Conservation (phyloP, 2,113 vertebrate species). For the Chloropsis hardwickii region DNA sequence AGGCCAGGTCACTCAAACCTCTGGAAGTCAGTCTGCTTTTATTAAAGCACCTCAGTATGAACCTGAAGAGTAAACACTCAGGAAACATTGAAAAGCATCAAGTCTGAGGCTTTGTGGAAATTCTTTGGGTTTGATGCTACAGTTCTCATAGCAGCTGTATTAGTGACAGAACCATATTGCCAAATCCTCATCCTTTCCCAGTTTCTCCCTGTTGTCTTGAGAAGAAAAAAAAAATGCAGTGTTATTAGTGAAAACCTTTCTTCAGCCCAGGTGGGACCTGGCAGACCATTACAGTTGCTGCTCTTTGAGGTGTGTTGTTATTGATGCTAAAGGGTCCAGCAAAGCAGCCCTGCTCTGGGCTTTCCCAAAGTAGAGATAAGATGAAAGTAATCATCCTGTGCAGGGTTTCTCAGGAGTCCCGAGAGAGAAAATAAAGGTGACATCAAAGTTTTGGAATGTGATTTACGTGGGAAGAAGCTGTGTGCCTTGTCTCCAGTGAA, state of each 20-base stretch:
- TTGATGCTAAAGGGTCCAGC: not conserved
- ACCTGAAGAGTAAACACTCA: not conserved
- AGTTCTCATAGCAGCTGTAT: not conserved
- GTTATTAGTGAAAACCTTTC: not conserved
- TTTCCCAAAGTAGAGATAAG: not conserved
- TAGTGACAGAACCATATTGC: not conserved
- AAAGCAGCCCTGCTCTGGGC: not conserved
- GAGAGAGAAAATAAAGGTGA: not conserved
- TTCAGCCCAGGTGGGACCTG: not conserved
- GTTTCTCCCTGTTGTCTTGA: not conserved
- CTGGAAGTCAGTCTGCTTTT: not conserved
- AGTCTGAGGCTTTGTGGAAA: not conserved
- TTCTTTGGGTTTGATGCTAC: not conserved
- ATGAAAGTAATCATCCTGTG: not conserved
- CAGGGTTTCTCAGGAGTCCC: not conserved
- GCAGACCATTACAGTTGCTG: not conserved
- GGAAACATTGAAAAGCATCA: not conserved
- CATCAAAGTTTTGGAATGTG: slow-evolving; percentile 1
- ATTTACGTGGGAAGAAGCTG: not conserved
- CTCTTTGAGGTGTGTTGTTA: not conserved
- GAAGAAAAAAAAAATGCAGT: not conserved
- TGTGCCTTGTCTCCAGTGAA: not conserved
- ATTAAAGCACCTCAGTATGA: not conserved
- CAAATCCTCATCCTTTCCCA: not conserved
- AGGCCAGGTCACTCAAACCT: not conserved